Evolutionary conservation across 2,113 vertebrate genomes (phyloP), one percentile per base, ranked within the genome.

Genomic region (Myiopsitta monachus): DNA sequence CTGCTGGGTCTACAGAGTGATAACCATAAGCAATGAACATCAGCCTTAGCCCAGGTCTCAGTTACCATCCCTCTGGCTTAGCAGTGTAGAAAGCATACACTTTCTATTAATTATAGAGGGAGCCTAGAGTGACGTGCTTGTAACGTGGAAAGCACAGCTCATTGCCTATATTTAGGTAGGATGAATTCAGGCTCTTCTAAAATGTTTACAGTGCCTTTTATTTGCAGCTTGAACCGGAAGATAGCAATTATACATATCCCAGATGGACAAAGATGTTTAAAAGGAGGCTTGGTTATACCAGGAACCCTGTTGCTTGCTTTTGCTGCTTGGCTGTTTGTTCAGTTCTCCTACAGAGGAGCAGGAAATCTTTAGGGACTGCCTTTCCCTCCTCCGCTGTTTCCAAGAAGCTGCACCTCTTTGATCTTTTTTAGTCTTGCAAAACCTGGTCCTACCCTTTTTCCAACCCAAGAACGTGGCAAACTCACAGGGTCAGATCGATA

Each of bases 251-350:
- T 24, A 86, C 95, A 83, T 10, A 74, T 31, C 69, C 88, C 92
- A 95, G 92, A 94, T 90, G 83, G 87, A 86, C 85, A 89, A 59
- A 94, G 68, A 95, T 82, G 77, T 92, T 96, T 94, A 90, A 94
- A 92, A 63, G 68, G 39, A 88, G 18, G 21, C 27, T 86, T 64
- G 61, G 76, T 63, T 94, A 61, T 72, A 95, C 47, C 30, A 92
- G 80, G 76, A 92, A 86, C 83, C 43, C 64, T 88, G 88, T 36
- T 75, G 83, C 90, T 95, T 67, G 47, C 79, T 90, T 81, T 74
- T 95, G 94, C 51, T 95, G n/a, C 75, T 85, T 27, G 16, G 54
- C 51, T 92, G 14, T 95, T 94, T 96, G 93, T 80, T 83, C 85
- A 38, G 43, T 91, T 96, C 83, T 96, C n/a, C 63, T 64, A 61